A percentile compares a stretch with the other conserved stretches of the same genome.
phyloP scores from a whole-genome alignment of 2,888 invertebrate genomes.

The Parnassius smintheus region DNA sequence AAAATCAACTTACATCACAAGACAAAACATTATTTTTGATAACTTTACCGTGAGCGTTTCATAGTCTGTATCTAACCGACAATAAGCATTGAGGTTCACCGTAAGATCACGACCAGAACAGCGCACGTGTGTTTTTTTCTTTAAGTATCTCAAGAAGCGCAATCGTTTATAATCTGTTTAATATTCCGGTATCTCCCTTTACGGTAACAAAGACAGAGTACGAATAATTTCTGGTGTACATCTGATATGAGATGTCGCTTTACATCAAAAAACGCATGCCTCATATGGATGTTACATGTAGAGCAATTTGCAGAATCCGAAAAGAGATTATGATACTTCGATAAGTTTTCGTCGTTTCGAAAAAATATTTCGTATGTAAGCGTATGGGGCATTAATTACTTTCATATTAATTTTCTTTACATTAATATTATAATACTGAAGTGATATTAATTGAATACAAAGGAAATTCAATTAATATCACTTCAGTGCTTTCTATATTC shows the following conservation, averaged over 20 bases:
- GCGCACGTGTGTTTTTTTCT: neutral
- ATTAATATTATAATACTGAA: too few relatives aligned
- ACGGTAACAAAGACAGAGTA: conserved; percentile 38
- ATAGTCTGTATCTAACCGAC: conserved; percentile 31
- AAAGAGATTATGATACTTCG: conserved; percentile 3
- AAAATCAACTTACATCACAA: too few relatives aligned
- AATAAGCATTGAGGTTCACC: conserved; percentile 12
- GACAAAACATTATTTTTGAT: too few relatives aligned
- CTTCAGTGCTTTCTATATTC: too few relatives aligned
- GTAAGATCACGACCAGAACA: conserved; percentile 19
- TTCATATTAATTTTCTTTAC: too few relatives aligned
- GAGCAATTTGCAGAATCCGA: conserved; percentile 19
- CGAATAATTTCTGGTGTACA: conserved; percentile 39
- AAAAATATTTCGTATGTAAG: neutral
- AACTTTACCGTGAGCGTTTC: conserved; percentile 22
- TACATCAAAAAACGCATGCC: conserved; percentile 39
- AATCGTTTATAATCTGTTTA: conserved; percentile 30
- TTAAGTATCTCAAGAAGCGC: conserved; percentile 18
- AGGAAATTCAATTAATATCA: too few relatives aligned
- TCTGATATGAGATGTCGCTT: conserved; percentile 36
- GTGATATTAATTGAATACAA: too few relatives aligned
- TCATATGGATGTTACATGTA: conserved; percentile 35
- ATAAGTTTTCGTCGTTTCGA: conserved; percentile 1
- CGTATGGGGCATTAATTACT: too few relatives aligned
- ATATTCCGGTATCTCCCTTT: conserved; percentile 40